Evolutionary conservation across 2,888 invertebrate species (phyloP), one percentile per base, ranked within the genome.

Genomic region (Lycocerus yunnanus): DNA sequence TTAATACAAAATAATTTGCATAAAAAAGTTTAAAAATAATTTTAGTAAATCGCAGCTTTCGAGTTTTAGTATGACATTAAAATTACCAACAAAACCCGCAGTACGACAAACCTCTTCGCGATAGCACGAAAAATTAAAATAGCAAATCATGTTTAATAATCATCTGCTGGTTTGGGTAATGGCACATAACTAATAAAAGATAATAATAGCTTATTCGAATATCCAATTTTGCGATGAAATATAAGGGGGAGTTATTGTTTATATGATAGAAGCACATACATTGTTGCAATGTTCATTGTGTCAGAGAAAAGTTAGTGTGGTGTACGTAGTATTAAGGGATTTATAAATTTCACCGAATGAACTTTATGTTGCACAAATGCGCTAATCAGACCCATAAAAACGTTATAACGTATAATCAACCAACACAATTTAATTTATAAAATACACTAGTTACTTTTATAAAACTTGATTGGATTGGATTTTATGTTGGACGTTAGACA

Each of bases 101-200:
- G 18, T 18, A 61, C 16, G 16, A 61, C 61, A 61, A 61, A 18
- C 18, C 61, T 61, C 61, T 61, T 61, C 61, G 16, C 16, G 61
- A 16, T 16, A 61, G 18, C 61, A 18, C 61, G 61, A 61, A 61
- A 60, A 61, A 61, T 61, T 18, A 61, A 43, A 43, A 43, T 43
- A 43, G 43, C 43, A 43, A 43, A 43, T 43, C 43, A 43, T 43
- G 43, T 43, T 43, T 43, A 43, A 43, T 43, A 43, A 43, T 43
- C 43, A 43, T 43, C 43, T 43, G 43, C n/a, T 43, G 43, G 43
- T 43, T 43, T 43, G n/a, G 43, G 43, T 84, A 81, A 82, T 81
- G 84, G 84, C 84, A 84, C 84, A 85, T 84, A 84, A 84, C 84
- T 84, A 84, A 84, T 84, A 81, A 84, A 85, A 84, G 83, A 84